Evolutionary conservation across 2,797 vertebrate species (phyloP).

Genomic region (Rhyacichthys aspro): DNA sequence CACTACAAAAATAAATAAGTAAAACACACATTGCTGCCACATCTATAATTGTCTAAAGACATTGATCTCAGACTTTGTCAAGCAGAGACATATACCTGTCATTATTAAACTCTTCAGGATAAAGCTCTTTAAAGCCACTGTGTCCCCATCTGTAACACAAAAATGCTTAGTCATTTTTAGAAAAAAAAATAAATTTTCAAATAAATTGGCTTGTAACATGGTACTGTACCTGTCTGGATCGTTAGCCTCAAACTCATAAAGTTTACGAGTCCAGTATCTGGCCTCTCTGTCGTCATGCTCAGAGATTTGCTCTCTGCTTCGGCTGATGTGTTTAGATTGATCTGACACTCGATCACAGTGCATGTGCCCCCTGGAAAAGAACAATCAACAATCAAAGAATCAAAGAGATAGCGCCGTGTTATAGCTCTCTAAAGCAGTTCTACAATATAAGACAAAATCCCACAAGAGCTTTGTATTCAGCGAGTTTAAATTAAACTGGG

Average conservation of each 20-base stretch:
- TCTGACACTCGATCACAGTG: conserved; percentile 90
- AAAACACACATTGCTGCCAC: neutral
- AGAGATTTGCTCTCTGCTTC: conserved; percentile 67
- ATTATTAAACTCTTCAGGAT: conserved; percentile 93
- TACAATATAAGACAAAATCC: conserved; percentile 20
- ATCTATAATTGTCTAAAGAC: neutral
- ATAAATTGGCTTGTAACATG: neutral
- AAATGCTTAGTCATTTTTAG: neutral
- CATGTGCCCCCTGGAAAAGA: conserved; percentile 83
- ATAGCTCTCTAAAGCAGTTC: conserved; percentile 15
- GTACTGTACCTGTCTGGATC: conserved; percentile 90
- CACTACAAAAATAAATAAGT: conserved; percentile 63
- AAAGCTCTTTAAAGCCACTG: conserved; percentile 96
- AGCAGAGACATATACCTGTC: conserved; percentile 81
- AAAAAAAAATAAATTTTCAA: neutral
- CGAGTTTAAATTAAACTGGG: conserved; percentile 28
- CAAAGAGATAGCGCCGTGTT: conserved; percentile 8
- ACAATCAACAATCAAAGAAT: conserved; percentile 9
- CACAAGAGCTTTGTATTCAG: conserved; percentile 18
- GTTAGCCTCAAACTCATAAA: conserved; percentile 92
- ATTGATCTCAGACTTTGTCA: neutral
- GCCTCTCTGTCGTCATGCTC: conserved; percentile 87
- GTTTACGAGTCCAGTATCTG: conserved; percentile 91
- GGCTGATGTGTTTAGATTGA: conserved; percentile 67
- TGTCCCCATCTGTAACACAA: conserved; percentile 91